Base-by-base conservation (phyloP, 2,113 vertebrate genomes). In the Centropus bengalensis region DNA sequence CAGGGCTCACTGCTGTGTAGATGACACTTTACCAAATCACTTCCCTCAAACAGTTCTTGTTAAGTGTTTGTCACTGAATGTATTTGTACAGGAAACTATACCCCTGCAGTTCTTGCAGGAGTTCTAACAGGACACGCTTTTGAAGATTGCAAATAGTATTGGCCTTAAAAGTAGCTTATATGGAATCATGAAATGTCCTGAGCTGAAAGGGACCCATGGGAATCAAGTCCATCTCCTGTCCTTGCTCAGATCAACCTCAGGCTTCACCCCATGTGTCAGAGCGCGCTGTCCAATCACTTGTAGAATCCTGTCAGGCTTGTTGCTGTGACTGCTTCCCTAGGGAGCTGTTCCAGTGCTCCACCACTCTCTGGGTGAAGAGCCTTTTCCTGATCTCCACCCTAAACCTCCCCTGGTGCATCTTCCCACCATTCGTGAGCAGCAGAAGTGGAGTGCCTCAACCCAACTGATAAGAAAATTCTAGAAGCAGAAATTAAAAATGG, bases 1-100 rank as follows among this genome's bases (percentile, higher is more conserved):
- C 30, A 58, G 30, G 54, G 27, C 2, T 2, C 1, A 1, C 40
- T 59, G 20, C 30, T 26, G 0, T 23, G 36, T 22, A 20, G 45
- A 6, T 80, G 51, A 70, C 4, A 3, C 24, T 85, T 89, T 40
- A 52, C 36, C 21, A 62, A 54, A 17, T 28, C 42, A 55, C 24
- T 88, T 82, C 33, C 28, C 30, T 74, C 40, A 18, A 66, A 51
- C 3, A 3, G 12, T 21, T 80, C 66, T 79, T 73, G 58, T 68
- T 24, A 58, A 26, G 24, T 18, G 17, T 54, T 77, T 4, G 8
- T 55, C 38, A 55, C 17, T 19, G 17, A 24, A 47, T 4, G 7
- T 77, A 33, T 5, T 70, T 27, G 54, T 36, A 26, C 10, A 32
- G 42, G 22, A 76, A 90, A 12, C 23, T 32, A 9, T 0, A 0